phyloP scores from a whole-genome alignment of 2,113 vertebrate genomes.

The Ptychochromis oligacanthus region DNA sequence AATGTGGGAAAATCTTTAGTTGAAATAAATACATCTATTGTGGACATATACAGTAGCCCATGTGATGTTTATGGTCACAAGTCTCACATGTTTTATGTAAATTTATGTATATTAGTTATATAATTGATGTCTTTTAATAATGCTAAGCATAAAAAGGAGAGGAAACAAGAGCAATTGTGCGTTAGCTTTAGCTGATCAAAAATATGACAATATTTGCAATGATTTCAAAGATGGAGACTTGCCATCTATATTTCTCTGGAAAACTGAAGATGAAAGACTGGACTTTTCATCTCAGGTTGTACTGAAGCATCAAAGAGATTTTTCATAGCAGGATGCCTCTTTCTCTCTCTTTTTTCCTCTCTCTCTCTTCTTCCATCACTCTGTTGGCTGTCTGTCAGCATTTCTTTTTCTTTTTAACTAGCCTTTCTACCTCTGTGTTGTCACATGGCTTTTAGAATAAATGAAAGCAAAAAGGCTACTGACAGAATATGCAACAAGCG shows the following conservation, averaged over 20 bases:
- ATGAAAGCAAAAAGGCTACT: constrained; percentile 19
- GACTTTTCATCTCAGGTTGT: constrained; percentile 63
- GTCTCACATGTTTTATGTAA: too few relatives aligned
- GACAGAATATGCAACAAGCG: neutral
- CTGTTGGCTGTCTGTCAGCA: constrained; percentile 32
- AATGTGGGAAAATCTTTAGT: neutral
- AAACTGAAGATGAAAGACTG: constrained; percentile 58
- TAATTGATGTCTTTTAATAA: neutral
- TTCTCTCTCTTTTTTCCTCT: constrained; percentile 1
- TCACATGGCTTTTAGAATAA: constrained; percentile 26
- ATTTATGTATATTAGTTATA: neutral
- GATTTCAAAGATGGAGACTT: constrained; percentile 41
- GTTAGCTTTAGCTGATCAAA: neutral
- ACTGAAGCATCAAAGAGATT: constrained; percentile 67
- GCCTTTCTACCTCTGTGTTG: constrained; percentile 14
- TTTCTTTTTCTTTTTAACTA: constrained; percentile 27
- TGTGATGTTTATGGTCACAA: too few relatives aligned
- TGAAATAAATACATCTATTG: neutral
- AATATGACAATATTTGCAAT: constrained; percentile 12
- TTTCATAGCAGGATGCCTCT: constrained; percentile 37
- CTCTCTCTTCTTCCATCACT: constrained; percentile 7
- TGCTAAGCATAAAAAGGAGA: neutral
- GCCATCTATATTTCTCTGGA: constrained; percentile 52
- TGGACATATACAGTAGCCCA: neutral
- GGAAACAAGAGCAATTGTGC: neutral